Base-by-base conservation (phyloP, 2,113 vertebrate species). In the Phodopus roborovskii region DNA sequence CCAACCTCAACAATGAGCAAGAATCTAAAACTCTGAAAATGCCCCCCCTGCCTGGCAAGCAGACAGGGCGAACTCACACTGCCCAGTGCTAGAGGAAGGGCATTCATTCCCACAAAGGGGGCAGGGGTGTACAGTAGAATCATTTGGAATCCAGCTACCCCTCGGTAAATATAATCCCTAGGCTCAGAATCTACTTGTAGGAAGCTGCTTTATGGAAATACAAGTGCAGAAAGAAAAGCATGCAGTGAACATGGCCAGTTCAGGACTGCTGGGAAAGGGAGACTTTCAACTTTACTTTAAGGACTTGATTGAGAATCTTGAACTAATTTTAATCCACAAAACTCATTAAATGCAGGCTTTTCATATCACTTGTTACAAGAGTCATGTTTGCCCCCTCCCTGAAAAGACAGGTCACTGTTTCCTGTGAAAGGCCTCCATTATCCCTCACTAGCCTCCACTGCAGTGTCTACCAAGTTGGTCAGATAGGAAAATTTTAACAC, bases 311-410 rank as follows among this genome's bases (percentile, higher is more conserved):
- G 2, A 30, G 83, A 83, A 64, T 50, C 42, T 45, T 22, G 10
- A 42, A 82, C 64, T 85, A 75, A 87, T 77, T 70, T 95, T 88
- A 83, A 68, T n/a, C 17, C n/a, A 78, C 60, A 64, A 36, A 91
- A 82, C 48, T 75, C 50, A 50, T 20, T 68, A 62, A 75, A 45
- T 10, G 77, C 4, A 77, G 50, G 16, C 28, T 82, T 24, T 79
- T 66, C 50, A 4, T n/a, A 20, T 62, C 75, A 68, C 12, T 48
- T 77, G 53, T n/a, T 56, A 77, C 10, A 60, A 71, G 75, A 60
- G 62, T 60, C 45, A 48, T 0, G 42, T 50, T 42, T 1, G n/a
- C 28, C 83, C 42, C 62, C 71, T 42, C 5, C 22, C n/a, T 78
- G 56, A 79, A 94, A 50, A 68, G 62, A 74, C 0, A 74, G 22